Conservation (phyloP, 2,113 vertebrate genomes). For the Columba livia region DNA sequence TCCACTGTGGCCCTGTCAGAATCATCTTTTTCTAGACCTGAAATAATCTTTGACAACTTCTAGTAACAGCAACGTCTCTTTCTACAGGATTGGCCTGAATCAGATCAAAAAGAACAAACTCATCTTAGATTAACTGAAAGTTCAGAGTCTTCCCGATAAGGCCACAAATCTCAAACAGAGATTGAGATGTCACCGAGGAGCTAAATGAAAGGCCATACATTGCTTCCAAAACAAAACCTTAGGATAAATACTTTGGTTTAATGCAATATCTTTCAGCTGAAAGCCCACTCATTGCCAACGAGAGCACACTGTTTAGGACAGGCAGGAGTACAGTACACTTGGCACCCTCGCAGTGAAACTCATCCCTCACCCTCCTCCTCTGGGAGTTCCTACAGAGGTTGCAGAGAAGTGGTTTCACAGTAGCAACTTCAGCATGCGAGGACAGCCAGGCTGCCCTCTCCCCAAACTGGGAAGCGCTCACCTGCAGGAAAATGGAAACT, state of each 20-base stretch:
- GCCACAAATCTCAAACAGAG: background rate
- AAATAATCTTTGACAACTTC: background rate
- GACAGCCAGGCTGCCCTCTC: background rate
- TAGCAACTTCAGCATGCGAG: background rate
- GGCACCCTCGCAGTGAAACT: background rate
- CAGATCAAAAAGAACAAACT: background rate
- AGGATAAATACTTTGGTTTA: background rate
- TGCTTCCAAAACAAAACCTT: background rate
- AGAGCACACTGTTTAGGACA: background rate
- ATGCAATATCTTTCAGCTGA: background rate
- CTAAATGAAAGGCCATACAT: background rate
- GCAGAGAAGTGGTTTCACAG: rapidly evolving
- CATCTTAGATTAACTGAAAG: background rate
- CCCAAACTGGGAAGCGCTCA: background rate
- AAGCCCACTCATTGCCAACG: background rate
- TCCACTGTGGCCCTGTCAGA: background rate
- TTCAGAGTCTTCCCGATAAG: background rate
- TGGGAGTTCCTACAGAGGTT: background rate
- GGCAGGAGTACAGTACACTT: background rate
- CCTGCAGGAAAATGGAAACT: background rate
- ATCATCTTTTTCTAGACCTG: background rate
- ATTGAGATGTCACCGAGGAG: background rate
- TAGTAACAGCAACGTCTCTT: background rate
- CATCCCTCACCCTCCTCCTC: background rate
- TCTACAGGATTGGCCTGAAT: background rate